These are phyloP conservation scores for Drosophila acutilabella DNA, from an alignment of 2,888 invertebrate genomes.

Conservation along the genomic window DNA sequence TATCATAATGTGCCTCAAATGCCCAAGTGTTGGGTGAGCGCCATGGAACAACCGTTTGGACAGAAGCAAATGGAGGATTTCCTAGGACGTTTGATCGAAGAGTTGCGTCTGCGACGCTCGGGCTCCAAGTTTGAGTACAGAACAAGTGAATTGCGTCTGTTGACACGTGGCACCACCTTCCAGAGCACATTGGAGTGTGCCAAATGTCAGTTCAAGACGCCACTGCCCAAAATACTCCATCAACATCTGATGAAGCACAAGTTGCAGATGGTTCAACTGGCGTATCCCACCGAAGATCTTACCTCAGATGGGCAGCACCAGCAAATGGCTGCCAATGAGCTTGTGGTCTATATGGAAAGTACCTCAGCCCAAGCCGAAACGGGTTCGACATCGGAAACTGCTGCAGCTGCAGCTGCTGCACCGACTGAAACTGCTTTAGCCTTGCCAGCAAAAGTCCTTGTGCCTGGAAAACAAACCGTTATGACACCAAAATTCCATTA, in stretches of 20 bases:
- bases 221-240: slow-evolving; percentile 88
- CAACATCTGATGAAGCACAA: slow-evolving; percentile 84
- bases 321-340: neutral
- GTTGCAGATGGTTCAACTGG: slow-evolving; percentile 88
- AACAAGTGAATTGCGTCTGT: slow-evolving; percentile 87
- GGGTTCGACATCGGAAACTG: neutral
- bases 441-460: neutral
- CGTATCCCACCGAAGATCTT: slow-evolving; percentile 56
- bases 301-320: neutral
- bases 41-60: slow-evolving; percentile 71
- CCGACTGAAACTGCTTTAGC: neutral
- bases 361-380: neutral
- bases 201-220: slow-evolving; percentile 89
- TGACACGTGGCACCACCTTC: slow-evolving; percentile 86
- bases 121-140: slow-evolving; percentile 84
- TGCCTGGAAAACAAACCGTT: slow-evolving; percentile 17
- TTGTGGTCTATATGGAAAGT: neutral
- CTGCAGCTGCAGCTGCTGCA: neutral
- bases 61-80: slow-evolving; percentile 64
- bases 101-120: slow-evolving; percentile 58
- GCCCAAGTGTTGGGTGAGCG: slow-evolving; percentile 67
- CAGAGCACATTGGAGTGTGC: slow-evolving; percentile 88
- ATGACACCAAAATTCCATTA: slow-evolving; percentile 69
- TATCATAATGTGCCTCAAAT: slow-evolving; percentile 31
- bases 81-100: slow-evolving; percentile 50